Percentiles rank a stretch among this genome's conserved stretches.
These are phyloP conservation scores for Murina feae DNA, from an alignment of 2,113 vertebrate genomes.

Conservation along the genomic window DNA sequence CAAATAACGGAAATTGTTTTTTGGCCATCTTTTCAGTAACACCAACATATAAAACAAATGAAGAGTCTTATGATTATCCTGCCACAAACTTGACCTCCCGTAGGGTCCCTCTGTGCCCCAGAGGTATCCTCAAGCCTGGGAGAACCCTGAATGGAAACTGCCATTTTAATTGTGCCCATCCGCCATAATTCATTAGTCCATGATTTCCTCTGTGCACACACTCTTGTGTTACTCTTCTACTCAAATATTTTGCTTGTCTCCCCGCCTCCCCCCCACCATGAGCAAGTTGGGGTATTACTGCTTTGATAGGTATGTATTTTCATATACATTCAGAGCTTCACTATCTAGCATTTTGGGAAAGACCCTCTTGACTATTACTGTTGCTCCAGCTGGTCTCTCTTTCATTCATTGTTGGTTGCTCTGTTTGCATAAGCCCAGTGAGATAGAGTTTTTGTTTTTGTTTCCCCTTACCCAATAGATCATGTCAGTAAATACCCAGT, in stretches of 20 bases:
- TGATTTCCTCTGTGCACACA: neutral
- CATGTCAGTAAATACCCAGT: neutral
- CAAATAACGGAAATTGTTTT: neutral
- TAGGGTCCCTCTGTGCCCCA: neutral
- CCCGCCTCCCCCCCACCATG: too few relatives aligned
- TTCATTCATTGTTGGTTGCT: neutral
- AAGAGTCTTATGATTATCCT: neutral
- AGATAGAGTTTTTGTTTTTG: neutral
- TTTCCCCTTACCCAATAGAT: neutral
- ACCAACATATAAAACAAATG: neutral
- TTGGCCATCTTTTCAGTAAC: neutral
- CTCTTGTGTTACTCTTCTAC: neutral
- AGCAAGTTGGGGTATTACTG: neutral
- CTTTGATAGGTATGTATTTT: neutral
- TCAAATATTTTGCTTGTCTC: neutral
- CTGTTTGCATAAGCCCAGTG: neutral
- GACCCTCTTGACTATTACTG: neutral
- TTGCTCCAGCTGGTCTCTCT: neutral
- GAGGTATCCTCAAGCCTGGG: neutral
- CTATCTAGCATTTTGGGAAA: neutral
- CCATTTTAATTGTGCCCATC: neutral
- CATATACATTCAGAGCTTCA: neutral
- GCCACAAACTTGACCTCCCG: neutral
- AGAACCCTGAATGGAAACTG: neutral
- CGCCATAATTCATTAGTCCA: neutral